These are phyloP conservation scores for Polietes domitor DNA, from an alignment of 2,888 invertebrate genomes.

Conservation along the genomic window DNA sequence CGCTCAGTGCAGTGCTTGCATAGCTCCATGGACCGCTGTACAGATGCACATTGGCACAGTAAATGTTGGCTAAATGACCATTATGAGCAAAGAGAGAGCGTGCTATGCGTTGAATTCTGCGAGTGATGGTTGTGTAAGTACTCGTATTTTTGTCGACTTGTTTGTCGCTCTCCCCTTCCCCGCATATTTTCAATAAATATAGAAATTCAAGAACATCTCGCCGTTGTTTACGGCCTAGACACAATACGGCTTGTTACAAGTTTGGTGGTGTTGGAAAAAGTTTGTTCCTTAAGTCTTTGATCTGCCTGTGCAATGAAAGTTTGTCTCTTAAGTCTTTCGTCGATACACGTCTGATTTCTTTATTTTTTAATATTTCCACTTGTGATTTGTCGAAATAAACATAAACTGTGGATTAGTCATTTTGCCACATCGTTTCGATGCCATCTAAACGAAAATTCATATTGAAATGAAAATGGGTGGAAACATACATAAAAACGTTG, in stretches of 20 bases:
- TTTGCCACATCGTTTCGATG: no score
- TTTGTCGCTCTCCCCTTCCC: neutral
- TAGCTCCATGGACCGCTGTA: slow-evolving; percentile 51
- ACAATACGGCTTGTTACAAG: neutral
- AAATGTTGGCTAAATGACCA: slow-evolving; percentile 53
- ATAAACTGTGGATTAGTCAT: no score
- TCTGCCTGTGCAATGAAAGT: slow-evolving; percentile 2
- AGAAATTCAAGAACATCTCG: slow-evolving; percentile 31
- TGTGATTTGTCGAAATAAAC: no score
- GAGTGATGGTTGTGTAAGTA: neutral
- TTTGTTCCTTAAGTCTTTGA: slow-evolving; percentile 23
- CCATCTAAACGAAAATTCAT: no score
- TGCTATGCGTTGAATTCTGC: neutral
- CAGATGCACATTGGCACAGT: neutral
- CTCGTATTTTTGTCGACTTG: neutral
- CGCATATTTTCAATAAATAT: neutral
- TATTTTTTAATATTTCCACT: no score
- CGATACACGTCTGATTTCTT: no score
- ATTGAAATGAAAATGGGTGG: no score
- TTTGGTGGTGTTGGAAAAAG: neutral
- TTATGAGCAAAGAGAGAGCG: slow-evolving; percentile 54
- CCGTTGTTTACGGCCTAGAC: neutral
- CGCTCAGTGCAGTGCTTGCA: slow-evolving; percentile 29
- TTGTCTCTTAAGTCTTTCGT: slow-evolving; percentile 16
- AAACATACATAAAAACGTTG: no score